These are phyloP conservation scores for Timandra comae DNA, from an alignment of 2,888 invertebrate genomes.

Conservation along the genomic window DNA sequence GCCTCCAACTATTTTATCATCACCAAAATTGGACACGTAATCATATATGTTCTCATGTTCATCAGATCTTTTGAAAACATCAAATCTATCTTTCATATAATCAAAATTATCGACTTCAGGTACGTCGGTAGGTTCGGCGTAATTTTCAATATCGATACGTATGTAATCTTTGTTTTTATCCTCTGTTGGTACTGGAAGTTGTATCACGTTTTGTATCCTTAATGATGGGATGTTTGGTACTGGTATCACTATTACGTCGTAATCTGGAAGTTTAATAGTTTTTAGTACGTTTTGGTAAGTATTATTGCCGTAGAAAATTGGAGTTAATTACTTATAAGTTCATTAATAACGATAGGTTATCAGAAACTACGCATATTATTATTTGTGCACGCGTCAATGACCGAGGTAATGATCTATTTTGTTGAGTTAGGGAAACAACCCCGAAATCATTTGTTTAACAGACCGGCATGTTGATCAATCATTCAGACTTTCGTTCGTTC, in stretches of 20 bases:
- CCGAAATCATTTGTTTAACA: too few relatives aligned
- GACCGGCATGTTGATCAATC: too few relatives aligned
- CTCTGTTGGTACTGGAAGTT: slow-evolving; percentile 6
- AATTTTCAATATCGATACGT: slow-evolving; percentile 48
- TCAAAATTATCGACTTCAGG: slow-evolving; percentile 50
- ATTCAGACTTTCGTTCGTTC: too few relatives aligned
- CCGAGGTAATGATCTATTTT: too few relatives aligned
- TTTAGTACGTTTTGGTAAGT: too few relatives aligned
- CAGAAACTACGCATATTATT: too few relatives aligned
- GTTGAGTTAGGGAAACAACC: too few relatives aligned
- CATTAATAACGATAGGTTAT: too few relatives aligned
- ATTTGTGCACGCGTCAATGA: too few relatives aligned
- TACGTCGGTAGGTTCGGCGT: slow-evolving; percentile 45
- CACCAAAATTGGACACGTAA: slow-evolving; percentile 29
- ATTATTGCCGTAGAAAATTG: too few relatives aligned
- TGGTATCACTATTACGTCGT: slow-evolving; percentile 53
- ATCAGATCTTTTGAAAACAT: slow-evolving; percentile 4
- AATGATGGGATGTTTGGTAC: slow-evolving; percentile 20
- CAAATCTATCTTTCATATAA: slow-evolving; percentile 30
- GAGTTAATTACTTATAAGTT: too few relatives aligned
- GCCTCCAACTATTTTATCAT: slow-evolving; percentile 65
- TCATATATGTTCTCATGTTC: slow-evolving; percentile 16
- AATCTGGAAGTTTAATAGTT: slow-evolving; percentile 51
- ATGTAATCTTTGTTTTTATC: slow-evolving; percentile 16
- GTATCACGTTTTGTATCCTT: slow-evolving; percentile 16